phyloP scores from a whole-genome alignment of 2,888 invertebrate species.

The Drosophila falleni region DNA sequence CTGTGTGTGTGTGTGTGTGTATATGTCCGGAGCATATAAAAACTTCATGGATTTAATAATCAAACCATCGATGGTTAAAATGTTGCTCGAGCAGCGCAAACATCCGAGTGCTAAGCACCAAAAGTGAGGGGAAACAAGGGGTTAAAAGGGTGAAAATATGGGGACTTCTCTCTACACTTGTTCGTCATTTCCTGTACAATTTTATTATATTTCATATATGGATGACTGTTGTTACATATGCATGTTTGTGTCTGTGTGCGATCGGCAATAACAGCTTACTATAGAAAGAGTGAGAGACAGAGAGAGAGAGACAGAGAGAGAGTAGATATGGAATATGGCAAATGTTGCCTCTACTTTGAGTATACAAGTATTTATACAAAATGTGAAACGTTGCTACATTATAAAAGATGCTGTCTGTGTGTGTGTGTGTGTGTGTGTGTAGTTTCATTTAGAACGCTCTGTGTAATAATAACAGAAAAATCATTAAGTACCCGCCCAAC shows the following conservation, averaged over 20 bases:
- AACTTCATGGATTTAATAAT: slow-evolving; percentile 83
- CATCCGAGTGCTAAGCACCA: slow-evolving; percentile 37
- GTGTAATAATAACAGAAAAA: slow-evolving; percentile 59
- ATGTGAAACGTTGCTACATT: slow-evolving; percentile 74
- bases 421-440: slow-evolving; percentile 16
- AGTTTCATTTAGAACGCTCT: slow-evolving; percentile 31
- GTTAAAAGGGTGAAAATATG: slow-evolving; percentile 15
- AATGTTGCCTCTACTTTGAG: slow-evolving; percentile 38
- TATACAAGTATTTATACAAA: slow-evolving; percentile 71
- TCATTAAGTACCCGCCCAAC: slow-evolving; percentile 49
- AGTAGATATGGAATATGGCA: slow-evolving; percentile 36
- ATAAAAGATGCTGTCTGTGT: slow-evolving; percentile 51
- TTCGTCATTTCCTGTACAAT: slow-evolving; percentile 82
- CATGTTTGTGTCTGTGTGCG: slow-evolving; percentile 29
- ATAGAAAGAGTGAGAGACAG: slow-evolving; percentile 1
- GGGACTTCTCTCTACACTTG: slow-evolving; percentile 65
- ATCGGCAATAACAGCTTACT: slow-evolving; percentile 55
- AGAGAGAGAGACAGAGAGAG: neutral
- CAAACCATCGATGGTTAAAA: slow-evolving; percentile 78
- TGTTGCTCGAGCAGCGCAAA: slow-evolving; percentile 60
- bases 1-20: slow-evolving; percentile 19
- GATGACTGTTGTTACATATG: slow-evolving; percentile 36
- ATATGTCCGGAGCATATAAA: slow-evolving; percentile 59
- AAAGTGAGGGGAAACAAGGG: too few species aligned
- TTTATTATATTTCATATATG: slow-evolving; percentile 81